phyloP scores from a whole-genome alignment of 2,113 vertebrate species.

The Sylvicapra grimmia region DNA sequence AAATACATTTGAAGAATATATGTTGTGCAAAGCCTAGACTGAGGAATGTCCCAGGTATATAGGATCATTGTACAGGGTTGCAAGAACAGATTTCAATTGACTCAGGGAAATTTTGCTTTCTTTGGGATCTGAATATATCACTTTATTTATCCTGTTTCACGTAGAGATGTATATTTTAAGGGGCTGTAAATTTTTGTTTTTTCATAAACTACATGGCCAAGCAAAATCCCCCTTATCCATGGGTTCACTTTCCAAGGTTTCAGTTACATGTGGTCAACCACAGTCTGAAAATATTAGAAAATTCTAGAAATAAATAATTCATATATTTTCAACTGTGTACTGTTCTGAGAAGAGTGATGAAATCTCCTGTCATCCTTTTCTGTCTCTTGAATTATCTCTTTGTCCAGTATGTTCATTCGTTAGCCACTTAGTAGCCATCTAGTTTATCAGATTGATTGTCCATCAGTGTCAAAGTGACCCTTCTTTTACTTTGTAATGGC shows the following conservation, averaged over 20 bases:
- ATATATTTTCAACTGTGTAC: neutral
- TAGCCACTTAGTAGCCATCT: neutral
- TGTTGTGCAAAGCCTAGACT: neutral
- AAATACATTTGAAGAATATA: neutral
- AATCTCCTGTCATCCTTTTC: neutral
- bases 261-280: neutral
- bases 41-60: neutral
- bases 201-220: conserved; percentile 75
- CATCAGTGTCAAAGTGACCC: neutral
- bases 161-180: too few species aligned
- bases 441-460: neutral
- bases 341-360: neutral
- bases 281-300: neutral
- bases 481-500: neutral
- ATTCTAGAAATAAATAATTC: neutral
- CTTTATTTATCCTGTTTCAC: neutral
- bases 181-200: conserved; percentile 56
- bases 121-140: neutral
- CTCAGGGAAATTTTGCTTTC: neutral
- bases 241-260: neutral
- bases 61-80: neutral
- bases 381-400: neutral
- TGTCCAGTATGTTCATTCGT: fast-evolving
- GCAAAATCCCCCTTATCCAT: neutral
- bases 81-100: neutral